These are phyloP conservation scores for Platysteira castanea DNA, from an alignment of 2,113 vertebrate genomes.

Conservation along the genomic window DNA sequence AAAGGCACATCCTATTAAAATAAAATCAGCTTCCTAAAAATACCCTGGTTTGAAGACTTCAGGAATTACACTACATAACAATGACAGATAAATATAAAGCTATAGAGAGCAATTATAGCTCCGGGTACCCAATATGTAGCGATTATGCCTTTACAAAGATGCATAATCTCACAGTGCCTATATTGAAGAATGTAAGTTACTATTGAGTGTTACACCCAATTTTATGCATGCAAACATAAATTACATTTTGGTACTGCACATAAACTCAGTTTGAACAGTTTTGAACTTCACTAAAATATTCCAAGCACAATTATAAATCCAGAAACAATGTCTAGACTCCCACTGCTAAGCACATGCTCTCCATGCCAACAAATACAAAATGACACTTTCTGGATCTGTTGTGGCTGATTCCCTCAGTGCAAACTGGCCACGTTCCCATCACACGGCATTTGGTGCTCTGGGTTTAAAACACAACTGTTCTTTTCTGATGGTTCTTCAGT, in stretches of 20 bases:
- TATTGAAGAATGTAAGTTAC: not conserved
- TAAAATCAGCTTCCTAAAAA: not conserved
- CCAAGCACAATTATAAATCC: not conserved
- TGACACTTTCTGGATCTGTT: not conserved
- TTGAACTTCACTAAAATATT: not conserved
- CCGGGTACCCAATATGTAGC: not conserved
- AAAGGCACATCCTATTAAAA: not conserved
- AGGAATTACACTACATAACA: not conserved
- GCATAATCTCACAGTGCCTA: not conserved
- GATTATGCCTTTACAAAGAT: not conserved
- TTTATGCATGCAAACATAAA: not conserved
- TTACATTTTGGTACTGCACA: not conserved
- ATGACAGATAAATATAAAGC: not conserved
- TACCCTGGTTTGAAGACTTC: not conserved
- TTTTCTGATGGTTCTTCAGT: not conserved
- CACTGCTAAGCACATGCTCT: not conserved
- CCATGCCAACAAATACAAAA: not conserved
- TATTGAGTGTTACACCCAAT: not conserved
- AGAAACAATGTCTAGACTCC: not conserved
- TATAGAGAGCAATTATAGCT: not conserved
- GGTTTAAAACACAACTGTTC: not conserved
- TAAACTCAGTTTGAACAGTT: not conserved
- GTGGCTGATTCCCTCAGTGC: not conserved
- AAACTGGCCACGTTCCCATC: not conserved
- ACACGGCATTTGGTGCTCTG: not conserved